A percentile compares a stretch with the other conserved stretches of the same genome.
phyloP scores from a whole-genome alignment of 2,888 invertebrate genomes.

The Acrobasis repandana region DNA sequence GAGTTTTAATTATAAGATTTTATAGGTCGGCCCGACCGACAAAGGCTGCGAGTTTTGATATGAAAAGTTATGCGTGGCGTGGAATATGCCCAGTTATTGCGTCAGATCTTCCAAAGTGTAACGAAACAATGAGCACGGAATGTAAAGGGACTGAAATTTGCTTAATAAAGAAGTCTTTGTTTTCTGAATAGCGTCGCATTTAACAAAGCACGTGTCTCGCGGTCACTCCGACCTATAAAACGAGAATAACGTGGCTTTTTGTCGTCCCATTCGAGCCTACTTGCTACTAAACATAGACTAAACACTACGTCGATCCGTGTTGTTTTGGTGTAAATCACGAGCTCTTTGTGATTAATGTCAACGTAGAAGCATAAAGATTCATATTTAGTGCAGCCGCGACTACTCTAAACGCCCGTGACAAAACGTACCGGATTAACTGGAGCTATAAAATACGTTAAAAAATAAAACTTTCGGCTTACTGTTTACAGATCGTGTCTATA shows the following conservation, averaged over 20 bases:
- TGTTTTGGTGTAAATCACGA: conserved; percentile 70
- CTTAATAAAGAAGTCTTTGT: conserved; percentile 42
- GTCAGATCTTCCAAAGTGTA: conserved; percentile 20
- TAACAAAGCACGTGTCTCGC: conserved; percentile 43
- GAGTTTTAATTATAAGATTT: conserved; percentile 68
- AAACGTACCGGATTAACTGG: conserved; percentile 59
- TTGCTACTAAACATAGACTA: conserved; percentile 44
- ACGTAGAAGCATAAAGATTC: conserved; percentile 72
- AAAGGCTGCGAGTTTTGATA: conserved; percentile 33
- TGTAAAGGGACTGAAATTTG: conserved; percentile 24
- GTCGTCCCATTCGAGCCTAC: conserved; percentile 48
- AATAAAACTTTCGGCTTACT: conserved; percentile 70
- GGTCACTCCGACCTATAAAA: conserved; percentile 58
- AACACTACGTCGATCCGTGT: conserved; percentile 57
- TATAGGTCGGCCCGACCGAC: conserved; percentile 37
- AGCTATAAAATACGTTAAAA: conserved; percentile 62
- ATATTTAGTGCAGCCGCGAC: conserved; percentile 71
- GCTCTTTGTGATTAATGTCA: conserved; percentile 79
- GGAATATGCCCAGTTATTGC: conserved; percentile 34
- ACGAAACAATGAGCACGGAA: conserved; percentile 10
- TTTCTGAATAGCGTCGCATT: conserved; percentile 38
- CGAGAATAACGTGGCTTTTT: conserved; percentile 57
- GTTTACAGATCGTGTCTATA: conserved; percentile 70
- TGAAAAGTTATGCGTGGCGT: conserved; percentile 39
- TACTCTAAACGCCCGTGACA: conserved; percentile 45